Evolutionary conservation across 2,888 invertebrate genomes (phyloP), one percentile per base, ranked within the genome.

Genomic region (Cosmopolites sordidus): DNA sequence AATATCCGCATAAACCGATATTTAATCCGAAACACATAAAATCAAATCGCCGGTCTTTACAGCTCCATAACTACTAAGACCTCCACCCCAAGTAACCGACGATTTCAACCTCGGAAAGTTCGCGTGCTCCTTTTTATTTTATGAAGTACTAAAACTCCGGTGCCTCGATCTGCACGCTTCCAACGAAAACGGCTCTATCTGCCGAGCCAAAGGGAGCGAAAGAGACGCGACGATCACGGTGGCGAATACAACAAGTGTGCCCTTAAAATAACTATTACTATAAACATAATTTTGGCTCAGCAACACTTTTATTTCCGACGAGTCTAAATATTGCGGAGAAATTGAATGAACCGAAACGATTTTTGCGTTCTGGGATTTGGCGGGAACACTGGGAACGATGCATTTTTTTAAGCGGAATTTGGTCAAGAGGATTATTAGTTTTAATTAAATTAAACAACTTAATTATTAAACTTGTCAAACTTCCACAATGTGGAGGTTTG

Each of bases 11-110:
- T n/a, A n/a, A n/a, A n/a, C n/a, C n/a, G n/a, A n/a, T n/a, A n/a
- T n/a, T n/a, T n/a, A n/a, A n/a, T n/a, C n/a, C n/a, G n/a, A n/a
- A n/a, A n/a, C n/a, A 72, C 73, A 73, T 73, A 73, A 73, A 73
- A 73, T 73, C 72, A 73, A 73, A 73, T 73, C 73, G 72, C 69
- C 70, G 69, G 72, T 71, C 71, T 73, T 73, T 73, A 73, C 72
- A 70, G 69, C 70, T 69, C 72, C 71, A 71, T 73, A 73, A 73
- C 72, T 66, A 70, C 71, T 22, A 22, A 22, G 22, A 8, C 22
- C 22, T 22, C 22, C 22, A 22, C 72, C 71, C 70, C 64, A 68
- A 66, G 71, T 70, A 71, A 71, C 72, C 72, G 69, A 71, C 72
- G 72, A 72, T 73, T 72, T 70, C 71, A 71, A 70, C 71, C 71